Conservation (phyloP, 2,797 vertebrate genomes). For the Urocyon cinereoargenteus region DNA sequence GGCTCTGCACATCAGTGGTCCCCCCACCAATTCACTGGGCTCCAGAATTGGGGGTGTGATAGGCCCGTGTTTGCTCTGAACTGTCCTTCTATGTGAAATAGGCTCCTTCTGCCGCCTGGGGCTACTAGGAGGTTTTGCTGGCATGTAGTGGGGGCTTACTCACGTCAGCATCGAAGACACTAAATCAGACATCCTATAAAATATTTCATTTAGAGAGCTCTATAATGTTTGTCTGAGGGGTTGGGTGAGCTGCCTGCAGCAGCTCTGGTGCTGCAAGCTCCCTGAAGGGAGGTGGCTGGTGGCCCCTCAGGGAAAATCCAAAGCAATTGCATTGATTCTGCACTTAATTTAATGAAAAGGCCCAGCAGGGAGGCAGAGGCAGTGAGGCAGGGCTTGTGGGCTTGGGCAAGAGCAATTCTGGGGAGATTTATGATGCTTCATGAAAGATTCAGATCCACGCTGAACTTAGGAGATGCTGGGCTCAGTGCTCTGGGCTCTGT, state of each 20-base stretch:
- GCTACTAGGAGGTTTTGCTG: background rate
- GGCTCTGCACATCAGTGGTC: background rate
- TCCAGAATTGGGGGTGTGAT: background rate
- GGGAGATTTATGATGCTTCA: slow-evolving; percentile 22
- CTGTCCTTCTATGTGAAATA: background rate
- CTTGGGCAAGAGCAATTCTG: background rate
- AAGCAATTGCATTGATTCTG: slow-evolving; percentile 13
- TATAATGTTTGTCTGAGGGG: background rate
- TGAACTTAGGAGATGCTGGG: background rate
- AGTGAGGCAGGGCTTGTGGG: slow-evolving; percentile 24
- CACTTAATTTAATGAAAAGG: slow-evolving; percentile 67
- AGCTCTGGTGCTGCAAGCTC: background rate
- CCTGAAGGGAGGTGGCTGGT: slow-evolving; percentile 25
- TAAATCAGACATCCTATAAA: background rate
- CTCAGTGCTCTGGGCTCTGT: background rate
- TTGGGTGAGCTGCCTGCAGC: background rate
- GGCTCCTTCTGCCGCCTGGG: background rate
- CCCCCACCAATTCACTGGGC: background rate
- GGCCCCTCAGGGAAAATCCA: slow-evolving; percentile 10
- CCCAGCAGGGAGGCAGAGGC: slow-evolving; percentile 43
- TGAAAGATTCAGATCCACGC: slow-evolving; percentile 28
- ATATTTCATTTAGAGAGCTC: background rate
- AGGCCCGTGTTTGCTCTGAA: background rate
- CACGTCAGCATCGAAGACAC: rapidly evolving
- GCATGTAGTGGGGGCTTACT: background rate